Percentiles rank a stretch among this genome's conserved stretches.
phyloP scores from a whole-genome alignment of 2,797 vertebrate species.

The Sciurus vulgaris region DNA sequence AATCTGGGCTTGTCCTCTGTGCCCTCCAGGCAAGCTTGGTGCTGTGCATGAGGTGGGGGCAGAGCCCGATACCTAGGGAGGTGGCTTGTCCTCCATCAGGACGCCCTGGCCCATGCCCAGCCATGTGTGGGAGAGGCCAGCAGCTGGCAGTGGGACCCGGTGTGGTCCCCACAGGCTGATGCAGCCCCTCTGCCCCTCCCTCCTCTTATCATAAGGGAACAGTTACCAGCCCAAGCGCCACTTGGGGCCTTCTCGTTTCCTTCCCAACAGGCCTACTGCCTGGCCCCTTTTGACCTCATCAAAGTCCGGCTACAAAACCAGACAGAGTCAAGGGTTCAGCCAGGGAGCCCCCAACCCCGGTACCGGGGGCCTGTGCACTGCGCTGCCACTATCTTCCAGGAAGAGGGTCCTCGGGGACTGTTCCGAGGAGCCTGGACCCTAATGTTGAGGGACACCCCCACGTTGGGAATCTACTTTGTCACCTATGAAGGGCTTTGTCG shows the following conservation, averaged over 20 bases:
- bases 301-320: constrained; percentile 94
- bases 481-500: constrained; percentile 89
- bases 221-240: not conserved
- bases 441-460: constrained; percentile 90
- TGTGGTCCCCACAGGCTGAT: rapidly evolving
- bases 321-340: constrained; percentile 67
- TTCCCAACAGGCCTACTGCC: constrained; percentile 87
- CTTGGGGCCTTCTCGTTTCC: not conserved
- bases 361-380: constrained; percentile 91
- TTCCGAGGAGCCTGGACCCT: constrained; percentile 90
- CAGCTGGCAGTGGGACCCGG: rapidly evolving
- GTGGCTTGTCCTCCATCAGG: not conserved
- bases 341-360: not conserved
- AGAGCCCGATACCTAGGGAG: not conserved
- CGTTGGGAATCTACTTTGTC: constrained; percentile 91
- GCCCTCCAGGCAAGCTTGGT: not conserved
- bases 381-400: constrained; percentile 86
- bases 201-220: not conserved
- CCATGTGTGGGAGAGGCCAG: rapidly evolving
- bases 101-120: not conserved
- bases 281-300: constrained; percentile 91
- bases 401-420: constrained; percentile 90
- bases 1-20: not conserved
- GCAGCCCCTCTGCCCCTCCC: too few relatives aligned
- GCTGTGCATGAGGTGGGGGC: not conserved